A percentile compares a stretch with the other conserved stretches of the same genome.
Conservation (phyloP, 2,113 vertebrate genomes). For the Panthera tigris region DNA sequence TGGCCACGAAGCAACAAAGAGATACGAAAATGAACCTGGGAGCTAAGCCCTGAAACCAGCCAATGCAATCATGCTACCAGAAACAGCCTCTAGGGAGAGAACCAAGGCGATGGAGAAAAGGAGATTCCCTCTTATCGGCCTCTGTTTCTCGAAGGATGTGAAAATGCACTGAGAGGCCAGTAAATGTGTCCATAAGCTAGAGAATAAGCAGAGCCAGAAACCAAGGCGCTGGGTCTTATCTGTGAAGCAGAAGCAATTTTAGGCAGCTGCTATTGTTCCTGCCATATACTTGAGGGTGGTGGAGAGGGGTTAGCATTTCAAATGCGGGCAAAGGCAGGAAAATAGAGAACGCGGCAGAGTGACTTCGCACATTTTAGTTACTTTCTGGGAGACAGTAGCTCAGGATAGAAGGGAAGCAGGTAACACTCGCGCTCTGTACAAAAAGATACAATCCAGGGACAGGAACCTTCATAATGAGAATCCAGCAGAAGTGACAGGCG, state of each 20-base stretch:
- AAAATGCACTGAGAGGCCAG: not conserved
- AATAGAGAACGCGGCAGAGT: not conserved
- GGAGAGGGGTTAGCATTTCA: not conserved
- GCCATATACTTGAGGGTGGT: not conserved
- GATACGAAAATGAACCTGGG: not conserved
- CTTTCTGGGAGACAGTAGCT: not conserved
- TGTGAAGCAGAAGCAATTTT: not conserved
- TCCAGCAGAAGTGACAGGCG: not conserved
- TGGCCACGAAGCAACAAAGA: slow-evolving; percentile 18
- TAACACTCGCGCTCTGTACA: not conserved
- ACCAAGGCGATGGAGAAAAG: not conserved
- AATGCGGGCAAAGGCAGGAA: not conserved
- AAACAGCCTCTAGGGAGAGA: not conserved
- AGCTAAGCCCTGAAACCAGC: not conserved
- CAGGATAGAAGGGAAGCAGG: not conserved
- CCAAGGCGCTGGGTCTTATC: not conserved
- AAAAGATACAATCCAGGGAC: not conserved
- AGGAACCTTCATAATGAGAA: not conserved
- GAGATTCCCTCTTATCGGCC: not conserved
- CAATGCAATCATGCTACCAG: not conserved
- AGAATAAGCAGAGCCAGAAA: not conserved
- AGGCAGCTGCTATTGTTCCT: not conserved
- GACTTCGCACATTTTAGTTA: not conserved
- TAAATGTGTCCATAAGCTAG: not conserved
- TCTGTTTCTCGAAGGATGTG: not conserved